Base-by-base conservation (phyloP, 64 coral and sea anemone genomes). In the Pocillopora damicornis region DNA sequence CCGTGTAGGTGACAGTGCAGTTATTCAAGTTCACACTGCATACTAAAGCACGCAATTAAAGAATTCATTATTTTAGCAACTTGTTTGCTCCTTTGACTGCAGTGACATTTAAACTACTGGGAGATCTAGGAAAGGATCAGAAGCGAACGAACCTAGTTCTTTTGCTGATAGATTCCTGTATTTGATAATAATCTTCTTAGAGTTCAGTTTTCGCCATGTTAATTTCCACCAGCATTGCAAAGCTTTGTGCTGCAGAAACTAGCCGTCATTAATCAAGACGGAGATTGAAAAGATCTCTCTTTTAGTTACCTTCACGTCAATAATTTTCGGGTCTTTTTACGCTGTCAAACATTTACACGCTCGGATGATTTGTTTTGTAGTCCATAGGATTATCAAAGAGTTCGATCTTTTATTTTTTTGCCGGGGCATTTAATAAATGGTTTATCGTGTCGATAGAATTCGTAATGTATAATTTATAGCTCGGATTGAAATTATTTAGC, bases 321-420 rank as follows among this genome's bases (percentile, higher is more conserved):
- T 57, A 51, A 51, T 51, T 51, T 51, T 85, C 18, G 63, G 56
- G 23, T 22, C 58, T 37, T 66, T 85, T 83, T 85, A 25, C 18
- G 81, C 64, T 73, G 81, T 85, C 81, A 85, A 85, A 72, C 72
- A 85, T 58, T 69, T 85, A 69, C 58, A 85, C 81, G 81, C 81
- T 85, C 81, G 11, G 81, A 18, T 85, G 81, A 66, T 66, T 77
- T 85, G 81, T 66, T 85, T 85, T 85, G 81, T 85, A 62, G 51
- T 45, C 1, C 34, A 62, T 66, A 65, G 22, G 37, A 37, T 57
- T 72, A 73, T 85, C 63, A 37, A 72, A 83, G 51, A 13, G 18
- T 45, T 18, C 81, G 62, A 85, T 85, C 81, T 71, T 51, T 45
- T 65, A 57, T 69, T 85, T 83, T 83, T 64, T 83, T 72, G 81